Evolutionary conservation across 2,888 invertebrate genomes (phyloP), one percentile per base, ranked within the genome.

Genomic region (Euphydryas editha): DNA sequence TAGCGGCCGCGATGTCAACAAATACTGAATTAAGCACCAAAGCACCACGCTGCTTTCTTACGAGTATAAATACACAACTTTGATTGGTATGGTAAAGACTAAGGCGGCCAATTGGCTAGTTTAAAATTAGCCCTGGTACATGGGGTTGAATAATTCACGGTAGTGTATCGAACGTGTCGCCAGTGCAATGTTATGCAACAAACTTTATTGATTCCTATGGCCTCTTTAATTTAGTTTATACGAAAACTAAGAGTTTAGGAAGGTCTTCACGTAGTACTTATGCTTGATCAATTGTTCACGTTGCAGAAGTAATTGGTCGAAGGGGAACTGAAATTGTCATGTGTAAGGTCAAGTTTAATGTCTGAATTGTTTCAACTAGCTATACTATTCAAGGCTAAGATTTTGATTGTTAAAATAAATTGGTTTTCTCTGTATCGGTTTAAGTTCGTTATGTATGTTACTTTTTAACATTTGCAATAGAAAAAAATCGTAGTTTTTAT

Each of bases 141-240:
- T 74, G 74, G 75, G 72, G 47, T 86, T 68, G 78, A 86, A 88
- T 83, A 84, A 90, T 87, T 84, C 77, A 87, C 78, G 80, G 83
- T 77, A 76, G 71, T 58, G 71, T 76, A 80, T 83, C 84, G 84
- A 81, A 69, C 65, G 69, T 73, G 69, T 70, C 72, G 70, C 69
- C 70, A 37, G 44, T 74, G 72, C 73, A 74, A 67, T 71, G 70
- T 75, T 76, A 73, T 75, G 77, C 75, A 76, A 75, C 70, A 59
- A 68, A n/a, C 44, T 20, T 55, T 64, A 73, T 73, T 57, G 72
- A 72, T 73, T 68, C 39, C 47, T 60, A 21, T 42, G 56, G 47
- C 54, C 62, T 59, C 62, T 61, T 68, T 57, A 24, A 54, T 44
- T 30, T 42, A 37, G 39, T 51, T 24, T 51, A 51, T 18, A 42